Evolutionary conservation across 1,140 invertebrate species (phyloP), one percentile per base, ranked within the genome.

Genomic region (Magallana angulata): DNA sequence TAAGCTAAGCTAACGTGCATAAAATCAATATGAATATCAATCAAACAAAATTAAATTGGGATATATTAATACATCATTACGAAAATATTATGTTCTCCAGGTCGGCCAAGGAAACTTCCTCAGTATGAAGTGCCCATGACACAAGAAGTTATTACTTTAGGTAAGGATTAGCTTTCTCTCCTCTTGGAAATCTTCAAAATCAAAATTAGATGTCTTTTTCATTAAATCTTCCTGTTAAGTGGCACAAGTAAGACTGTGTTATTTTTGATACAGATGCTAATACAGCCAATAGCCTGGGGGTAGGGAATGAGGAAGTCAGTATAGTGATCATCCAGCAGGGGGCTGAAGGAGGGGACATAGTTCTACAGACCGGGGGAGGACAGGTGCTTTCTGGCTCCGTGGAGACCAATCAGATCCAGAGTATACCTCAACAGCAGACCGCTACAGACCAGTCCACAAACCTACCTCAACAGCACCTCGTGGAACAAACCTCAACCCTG

Each of bases 81-180:
- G 5, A 48, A 48, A 48, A 48, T 48, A 48, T 48, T 48, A 48
- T n/a, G 57, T 58, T 24, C 76, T 80, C 2, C 64, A 76, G 85
- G 64, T 58, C 57, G 64, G 16, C 68, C 64, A 18, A 76, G 64
- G 24, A 76, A 85, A 57, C 58, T 76, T 16, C 57, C 64, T 36
- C 30, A 57, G 16, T 85, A 58, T 48, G 62, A 71, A 57, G 48
- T 48, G 18, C 57, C 68, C 11, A 48, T 71, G 16, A 57, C 30
- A n/a, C 57, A 85, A 85, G 68, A 71, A 71, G 30, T 82, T 76
- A 59, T 60, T 1, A 24, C 83, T 24, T 48, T 60, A 60, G 58
- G 57, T 48, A 60, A 84, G 30, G 24, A 7, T 56, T 48, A 18
- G n/a, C 16, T 81, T 12, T 81, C 4, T 12, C 36, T 48, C 36